Conservation (phyloP, 2,797 vertebrate genomes). For the Cossypha caffra region DNA sequence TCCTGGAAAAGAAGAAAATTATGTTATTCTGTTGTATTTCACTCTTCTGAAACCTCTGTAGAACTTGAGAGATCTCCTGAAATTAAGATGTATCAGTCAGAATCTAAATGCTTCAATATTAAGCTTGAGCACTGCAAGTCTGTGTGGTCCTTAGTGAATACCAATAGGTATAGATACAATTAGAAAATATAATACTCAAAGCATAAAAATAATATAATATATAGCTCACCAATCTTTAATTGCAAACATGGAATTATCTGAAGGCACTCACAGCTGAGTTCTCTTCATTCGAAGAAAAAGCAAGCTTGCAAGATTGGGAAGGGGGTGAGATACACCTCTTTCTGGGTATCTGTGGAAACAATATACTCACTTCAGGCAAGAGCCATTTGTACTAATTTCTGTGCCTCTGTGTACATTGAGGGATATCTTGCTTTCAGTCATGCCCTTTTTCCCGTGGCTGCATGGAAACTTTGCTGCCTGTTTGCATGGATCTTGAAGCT, state of each 20-base stretch:
- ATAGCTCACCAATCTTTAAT: neutral
- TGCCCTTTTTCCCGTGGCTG: rapidly evolving
- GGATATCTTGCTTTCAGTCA: neutral
- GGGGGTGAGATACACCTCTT: neutral
- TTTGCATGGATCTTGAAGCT: neutral
- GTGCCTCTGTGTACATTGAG: neutral
- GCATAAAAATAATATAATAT: neutral
- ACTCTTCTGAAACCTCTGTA: neutral
- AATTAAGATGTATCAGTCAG: neutral
- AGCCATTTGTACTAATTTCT: neutral
- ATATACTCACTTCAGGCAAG: neutral
- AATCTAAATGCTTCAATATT: neutral
- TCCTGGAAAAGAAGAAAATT: neutral
- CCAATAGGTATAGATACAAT: neutral
- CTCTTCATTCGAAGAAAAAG: neutral
- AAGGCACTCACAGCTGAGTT: neutral
- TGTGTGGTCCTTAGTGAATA: neutral
- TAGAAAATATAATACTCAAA: neutral
- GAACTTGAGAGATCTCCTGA: neutral
- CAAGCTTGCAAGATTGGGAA: neutral
- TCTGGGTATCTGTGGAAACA: neutral
- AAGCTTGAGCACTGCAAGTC: neutral
- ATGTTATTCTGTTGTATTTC: neutral
- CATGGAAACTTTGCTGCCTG: neutral
- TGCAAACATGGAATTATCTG: neutral